Percentiles rank a stretch among this genome's conserved stretches.
Evolutionary conservation across 2,113 vertebrate genomes (phyloP).

Genomic region (Mionectes macconnelli): DNA sequence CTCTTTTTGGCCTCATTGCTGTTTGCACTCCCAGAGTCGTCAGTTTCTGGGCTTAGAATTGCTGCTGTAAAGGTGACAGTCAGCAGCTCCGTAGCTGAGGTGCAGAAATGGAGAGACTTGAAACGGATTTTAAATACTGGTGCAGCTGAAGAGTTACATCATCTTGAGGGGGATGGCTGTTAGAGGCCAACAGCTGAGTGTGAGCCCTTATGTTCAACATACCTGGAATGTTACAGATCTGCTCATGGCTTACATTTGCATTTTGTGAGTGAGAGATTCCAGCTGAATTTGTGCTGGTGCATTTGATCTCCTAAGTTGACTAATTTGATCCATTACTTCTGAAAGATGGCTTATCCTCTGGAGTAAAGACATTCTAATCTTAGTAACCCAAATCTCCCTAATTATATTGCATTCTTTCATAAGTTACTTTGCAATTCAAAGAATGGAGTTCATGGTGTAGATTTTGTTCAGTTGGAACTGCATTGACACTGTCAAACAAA

Average conservation of each 20-base stretch:
- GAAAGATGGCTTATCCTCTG: neutral
- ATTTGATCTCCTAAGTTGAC: neutral
- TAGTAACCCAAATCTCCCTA: neutral
- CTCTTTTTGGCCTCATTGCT: neutral
- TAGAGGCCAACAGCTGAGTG: neutral
- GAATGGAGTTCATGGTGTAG: neutral
- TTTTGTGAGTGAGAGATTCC: neutral
- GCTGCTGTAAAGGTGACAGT: neutral
- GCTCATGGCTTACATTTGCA: neutral
- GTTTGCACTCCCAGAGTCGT: neutral
- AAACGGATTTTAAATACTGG: neutral
- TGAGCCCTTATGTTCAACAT: neutral
- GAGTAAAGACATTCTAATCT: neutral
- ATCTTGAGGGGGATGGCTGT: neutral
- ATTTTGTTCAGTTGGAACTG: neutral
- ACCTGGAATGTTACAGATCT: neutral
- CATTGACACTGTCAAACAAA: neutral
- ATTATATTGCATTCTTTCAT: neutral
- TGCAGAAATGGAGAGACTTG: neutral
- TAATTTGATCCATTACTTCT: neutral
- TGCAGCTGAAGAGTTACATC: neutral
- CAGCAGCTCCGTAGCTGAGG: neutral
- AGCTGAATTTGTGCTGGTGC: neutral
- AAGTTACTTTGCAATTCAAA: neutral
- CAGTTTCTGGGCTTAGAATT: neutral